Evolutionary conservation across 2,888 invertebrate genomes (phyloP).

Genomic region (Microchrysa polita): DNA sequence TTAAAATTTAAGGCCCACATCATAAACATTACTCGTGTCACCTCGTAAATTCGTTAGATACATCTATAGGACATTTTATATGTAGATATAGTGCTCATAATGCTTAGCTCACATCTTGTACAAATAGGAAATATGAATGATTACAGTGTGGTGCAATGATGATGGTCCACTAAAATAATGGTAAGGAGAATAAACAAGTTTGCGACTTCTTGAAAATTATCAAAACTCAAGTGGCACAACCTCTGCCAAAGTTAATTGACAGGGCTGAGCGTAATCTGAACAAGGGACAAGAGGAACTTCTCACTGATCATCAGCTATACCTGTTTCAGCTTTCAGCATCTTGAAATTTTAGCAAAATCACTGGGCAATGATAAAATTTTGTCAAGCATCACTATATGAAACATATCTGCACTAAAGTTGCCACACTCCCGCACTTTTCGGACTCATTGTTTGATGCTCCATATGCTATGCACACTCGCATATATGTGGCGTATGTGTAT

Average conservation of each 20-base stretch:
- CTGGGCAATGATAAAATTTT: neutral
- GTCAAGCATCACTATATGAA: neutral
- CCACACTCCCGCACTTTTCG: constrained; percentile 33
- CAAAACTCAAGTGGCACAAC: no score
- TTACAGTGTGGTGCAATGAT: constrained; percentile 9
- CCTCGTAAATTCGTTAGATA: constrained; percentile 34
- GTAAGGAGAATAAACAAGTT: neutral
- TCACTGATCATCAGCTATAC: no score
- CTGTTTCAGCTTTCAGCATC: no score
- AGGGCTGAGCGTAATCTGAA: no score
- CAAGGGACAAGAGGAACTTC: no score
- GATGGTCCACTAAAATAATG: neutral
- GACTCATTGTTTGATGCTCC: constrained; percentile 1
- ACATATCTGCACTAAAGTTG: constrained; percentile 6
- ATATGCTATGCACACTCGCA: no score
- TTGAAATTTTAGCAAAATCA: no score
- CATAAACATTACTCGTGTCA: constrained; percentile 26
- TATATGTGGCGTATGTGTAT: neutral
- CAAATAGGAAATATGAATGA: constrained; percentile 1
- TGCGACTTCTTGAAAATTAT: no score
- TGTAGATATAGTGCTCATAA: neutral
- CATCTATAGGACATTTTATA: neutral
- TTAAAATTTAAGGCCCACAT: constrained; percentile 37
- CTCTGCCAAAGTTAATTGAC: no score
- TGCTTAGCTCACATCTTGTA: neutral